Evolutionary conservation across 2,113 vertebrate species (phyloP), one percentile per base, ranked within the genome.

Genomic region (Sinocyclocheilus anophthalmus): DNA sequence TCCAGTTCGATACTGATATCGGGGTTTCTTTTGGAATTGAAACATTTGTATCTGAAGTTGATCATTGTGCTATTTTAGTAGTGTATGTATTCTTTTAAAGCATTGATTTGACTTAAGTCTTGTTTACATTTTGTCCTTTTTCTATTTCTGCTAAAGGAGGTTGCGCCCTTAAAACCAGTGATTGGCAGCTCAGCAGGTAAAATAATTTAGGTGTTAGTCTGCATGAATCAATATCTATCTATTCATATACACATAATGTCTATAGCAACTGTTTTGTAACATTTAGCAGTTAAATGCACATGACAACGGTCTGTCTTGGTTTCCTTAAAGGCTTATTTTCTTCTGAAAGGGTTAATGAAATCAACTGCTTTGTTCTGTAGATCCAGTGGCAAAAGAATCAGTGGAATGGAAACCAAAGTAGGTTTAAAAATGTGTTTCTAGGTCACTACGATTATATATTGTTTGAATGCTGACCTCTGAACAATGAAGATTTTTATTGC

Each of bases 321-420:
- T 81, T 67, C 14, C n/a, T 14, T 53, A n/a, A 33, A 75, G 14
- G 8, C 2, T 82, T 76, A 3, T 30, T 4, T 50, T 7, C 33
- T 30, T 48, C 33, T 53, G 16, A 63, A 30, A 77, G n/a, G 50
- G 18, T 55, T 10, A 48, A 53, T 33, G 16, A 37, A 2, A 16
- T 69, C 2, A 73, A 9, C 14, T 67, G 10, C 72, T 65, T 88
- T 72, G 33, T n/a, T 79, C 26, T 59, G n/a, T 72, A 88, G 89
- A 80, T 26, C 57, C 83, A 16, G 33, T 61, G 26, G 14, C 53
- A 53, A 90, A 81, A 59, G 76, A 83, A 39, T 83, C 78, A 65
- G 67, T 80, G 63, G 72, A 69, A 37, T 61, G 37, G 33, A 79
- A 63, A 83, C 50, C 75, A 83, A 70, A 76, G 89, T 88, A 87